Evolutionary conservation across 2,888 invertebrate genomes (phyloP).

Genomic region (Drosophila atroscutellata): DNA sequence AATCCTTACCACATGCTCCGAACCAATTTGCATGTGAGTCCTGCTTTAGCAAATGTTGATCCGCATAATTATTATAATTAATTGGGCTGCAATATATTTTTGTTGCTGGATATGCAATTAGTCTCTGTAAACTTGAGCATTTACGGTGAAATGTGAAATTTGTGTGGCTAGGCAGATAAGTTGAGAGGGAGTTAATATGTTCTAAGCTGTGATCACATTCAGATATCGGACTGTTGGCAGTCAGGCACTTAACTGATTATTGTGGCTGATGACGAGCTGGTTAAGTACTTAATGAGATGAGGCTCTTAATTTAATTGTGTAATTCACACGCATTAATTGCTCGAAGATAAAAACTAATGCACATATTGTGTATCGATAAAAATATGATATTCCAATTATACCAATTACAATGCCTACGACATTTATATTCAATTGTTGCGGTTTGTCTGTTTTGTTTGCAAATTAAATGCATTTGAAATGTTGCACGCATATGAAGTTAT

Average conservation of each 20-base stretch:
- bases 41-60: not conserved
- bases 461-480: conserved; percentile 1
- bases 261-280: conserved; percentile 10
- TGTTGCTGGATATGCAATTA: not conserved
- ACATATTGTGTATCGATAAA: not conserved
- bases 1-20: not conserved
- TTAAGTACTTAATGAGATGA: conserved; percentile 33
- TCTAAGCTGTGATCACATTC: not conserved
- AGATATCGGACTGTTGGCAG: not conserved
- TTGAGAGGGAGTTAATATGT: not conserved
- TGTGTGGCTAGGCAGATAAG: too few relatives aligned
- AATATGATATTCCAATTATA: not conserved
- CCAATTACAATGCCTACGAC: conserved; percentile 27
- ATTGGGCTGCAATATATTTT: not conserved
- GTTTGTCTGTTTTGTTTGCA: conserved; percentile 41
- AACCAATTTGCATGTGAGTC: not conserved
- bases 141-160: too few relatives aligned
- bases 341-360: conserved; percentile 7
- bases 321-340: conserved; percentile 36
- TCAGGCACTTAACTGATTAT: not conserved
- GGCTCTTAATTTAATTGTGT: conserved; percentile 53
- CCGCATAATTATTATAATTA: not conserved
- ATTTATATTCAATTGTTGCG: conserved; percentile 60
- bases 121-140: too few relatives aligned
- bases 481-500: conserved; percentile 29